Evolutionary conservation across 2,113 vertebrate genomes (phyloP).

Genomic region (Gambusia affinis): DNA sequence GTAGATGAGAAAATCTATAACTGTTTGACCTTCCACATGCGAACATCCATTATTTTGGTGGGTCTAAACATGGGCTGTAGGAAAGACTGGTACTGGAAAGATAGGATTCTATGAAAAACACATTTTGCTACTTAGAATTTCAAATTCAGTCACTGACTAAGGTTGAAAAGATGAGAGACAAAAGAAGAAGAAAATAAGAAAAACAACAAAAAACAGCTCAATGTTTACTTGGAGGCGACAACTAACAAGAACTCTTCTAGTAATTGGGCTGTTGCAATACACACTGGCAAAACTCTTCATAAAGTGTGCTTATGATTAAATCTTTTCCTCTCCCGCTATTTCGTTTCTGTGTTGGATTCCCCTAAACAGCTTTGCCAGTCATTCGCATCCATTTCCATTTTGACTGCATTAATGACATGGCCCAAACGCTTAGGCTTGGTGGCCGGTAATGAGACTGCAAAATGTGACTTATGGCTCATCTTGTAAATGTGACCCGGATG

Average conservation of each 20-base stretch:
- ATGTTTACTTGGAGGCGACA: slow-evolving; percentile 76
- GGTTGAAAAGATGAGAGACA: background rate
- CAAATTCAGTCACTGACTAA: slow-evolving; percentile 46
- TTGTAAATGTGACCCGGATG: slow-evolving; percentile 32
- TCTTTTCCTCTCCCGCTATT: slow-evolving; percentile 38
- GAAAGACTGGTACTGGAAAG: background rate
- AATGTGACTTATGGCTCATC: slow-evolving; percentile 46
- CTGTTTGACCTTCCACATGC: slow-evolving; percentile 11
- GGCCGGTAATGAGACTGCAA: slow-evolving; percentile 44
- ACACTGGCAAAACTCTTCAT: slow-evolving; percentile 49
- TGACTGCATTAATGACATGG: slow-evolving; percentile 40
- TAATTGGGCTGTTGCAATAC: slow-evolving; percentile 71
- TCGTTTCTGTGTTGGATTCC: slow-evolving; percentile 20
- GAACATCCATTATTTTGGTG: slow-evolving; percentile 28
- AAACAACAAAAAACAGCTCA: background rate
- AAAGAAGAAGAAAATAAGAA: slow-evolving; percentile 11
- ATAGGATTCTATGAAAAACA: slow-evolving; percentile 45
- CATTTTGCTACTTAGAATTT: slow-evolving; percentile 67
- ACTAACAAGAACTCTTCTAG: slow-evolving; percentile 70
- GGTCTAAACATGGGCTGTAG: slow-evolving; percentile 12
- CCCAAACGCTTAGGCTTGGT: slow-evolving; percentile 29
- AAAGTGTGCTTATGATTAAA: slow-evolving; percentile 59
- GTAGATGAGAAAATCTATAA: slow-evolving; percentile 8
- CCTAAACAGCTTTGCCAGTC: slow-evolving; percentile 37
- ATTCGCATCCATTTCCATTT: slow-evolving; percentile 51